Percentiles rank a stretch among this genome's conserved stretches.
phyloP scores from a whole-genome alignment of 2,113 vertebrate species.

The Butorides virescens region DNA sequence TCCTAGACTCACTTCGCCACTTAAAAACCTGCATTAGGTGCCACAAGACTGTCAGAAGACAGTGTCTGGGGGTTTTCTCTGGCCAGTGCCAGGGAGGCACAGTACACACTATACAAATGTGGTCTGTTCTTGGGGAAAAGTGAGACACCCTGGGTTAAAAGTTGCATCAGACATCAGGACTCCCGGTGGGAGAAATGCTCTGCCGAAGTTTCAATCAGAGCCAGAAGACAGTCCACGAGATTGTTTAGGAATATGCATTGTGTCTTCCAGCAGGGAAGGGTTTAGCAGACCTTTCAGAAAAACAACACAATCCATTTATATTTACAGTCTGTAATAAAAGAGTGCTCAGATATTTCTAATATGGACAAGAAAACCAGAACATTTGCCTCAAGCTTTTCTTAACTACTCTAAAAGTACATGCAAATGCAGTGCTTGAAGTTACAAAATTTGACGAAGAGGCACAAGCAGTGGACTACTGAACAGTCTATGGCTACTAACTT shows the following conservation, averaged over 20 bases:
- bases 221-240: neutral
- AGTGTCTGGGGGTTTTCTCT: neutral
- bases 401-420: neutral
- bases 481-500: neutral
- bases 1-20: neutral
- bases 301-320: neutral
- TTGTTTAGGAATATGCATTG: neutral
- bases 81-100: neutral
- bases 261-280: neutral
- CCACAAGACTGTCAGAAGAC: neutral
- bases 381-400: neutral
- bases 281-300: neutral
- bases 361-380: neutral
- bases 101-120: neutral
- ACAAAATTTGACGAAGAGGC: neutral
- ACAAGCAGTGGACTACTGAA: neutral
- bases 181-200: fast-evolving
- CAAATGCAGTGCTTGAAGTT: neutral
- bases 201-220: neutral
- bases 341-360: neutral
- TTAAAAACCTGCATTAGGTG: neutral
- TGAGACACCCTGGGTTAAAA: neutral
- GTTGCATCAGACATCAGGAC: neutral
- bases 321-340: neutral
- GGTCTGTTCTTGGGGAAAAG: neutral